These are phyloP conservation scores for Proisotoma minuta DNA, from an alignment of 2,888 invertebrate species.

Conservation along the genomic window DNA sequence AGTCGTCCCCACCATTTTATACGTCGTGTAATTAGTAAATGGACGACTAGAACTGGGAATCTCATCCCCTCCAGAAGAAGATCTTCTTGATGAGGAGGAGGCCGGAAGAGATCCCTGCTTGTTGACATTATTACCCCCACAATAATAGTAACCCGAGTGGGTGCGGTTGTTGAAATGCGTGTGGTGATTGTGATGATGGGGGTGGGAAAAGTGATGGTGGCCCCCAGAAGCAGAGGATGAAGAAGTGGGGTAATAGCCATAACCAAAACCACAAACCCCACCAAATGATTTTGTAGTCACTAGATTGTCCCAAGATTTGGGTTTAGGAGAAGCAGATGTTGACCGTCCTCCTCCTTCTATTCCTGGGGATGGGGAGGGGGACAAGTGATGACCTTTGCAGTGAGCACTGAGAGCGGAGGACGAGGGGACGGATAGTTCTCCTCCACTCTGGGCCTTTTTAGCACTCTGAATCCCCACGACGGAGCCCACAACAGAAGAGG, in stretches of 20 bases:
- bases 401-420: slow-evolving; percentile 5
- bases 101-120: background rate
- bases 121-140: background rate
- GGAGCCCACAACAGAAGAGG: background rate
- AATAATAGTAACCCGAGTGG: slow-evolving; percentile 41
- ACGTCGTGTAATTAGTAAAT: slow-evolving; percentile 12
- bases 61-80: background rate
- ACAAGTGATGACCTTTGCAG: slow-evolving; percentile 35
- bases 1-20: slow-evolving; percentile 11
- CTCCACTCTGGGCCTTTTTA: slow-evolving; percentile 25
- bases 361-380: background rate
- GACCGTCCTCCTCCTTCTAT: background rate
- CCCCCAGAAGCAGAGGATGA: slow-evolving; percentile 12
- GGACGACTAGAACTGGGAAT: background rate
- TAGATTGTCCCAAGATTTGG: slow-evolving; percentile 85
- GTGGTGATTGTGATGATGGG: slow-evolving; percentile 45
- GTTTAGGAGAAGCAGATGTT: slow-evolving; percentile 59
- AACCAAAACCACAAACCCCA: slow-evolving; percentile 81
- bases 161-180: slow-evolving; percentile 36
- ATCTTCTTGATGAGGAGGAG: background rate
- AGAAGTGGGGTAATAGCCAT: slow-evolving; percentile 50
- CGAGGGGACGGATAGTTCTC: slow-evolving; percentile 20
- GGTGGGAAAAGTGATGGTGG: slow-evolving; percentile 30
- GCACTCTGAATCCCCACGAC: background rate
- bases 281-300: slow-evolving; percentile 74